Evolutionary conservation across 2,888 invertebrate genomes (phyloP).

Genomic region (Himalopsyche japonica): DNA sequence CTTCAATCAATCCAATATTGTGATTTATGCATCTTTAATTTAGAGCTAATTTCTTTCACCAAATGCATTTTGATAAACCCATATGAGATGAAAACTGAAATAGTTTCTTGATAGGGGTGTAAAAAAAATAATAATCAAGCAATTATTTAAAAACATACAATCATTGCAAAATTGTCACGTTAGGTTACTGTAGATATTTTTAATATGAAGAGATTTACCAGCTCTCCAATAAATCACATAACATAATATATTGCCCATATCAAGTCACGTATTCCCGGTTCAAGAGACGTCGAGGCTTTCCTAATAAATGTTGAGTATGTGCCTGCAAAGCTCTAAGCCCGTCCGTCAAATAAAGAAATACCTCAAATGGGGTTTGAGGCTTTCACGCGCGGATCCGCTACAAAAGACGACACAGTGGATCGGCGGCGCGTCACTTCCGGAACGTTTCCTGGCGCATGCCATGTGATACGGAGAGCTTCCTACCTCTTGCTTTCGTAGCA

Average conservation of each 20-base stretch:
- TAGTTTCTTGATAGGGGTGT: too few relatives aligned
- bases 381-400: background rate
- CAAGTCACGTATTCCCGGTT: background rate
- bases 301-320: background rate
- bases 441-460: background rate
- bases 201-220: background rate
- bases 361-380: background rate
- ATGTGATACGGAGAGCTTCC: background rate
- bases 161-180: too few relatives aligned
- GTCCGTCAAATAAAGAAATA: background rate
- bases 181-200: background rate
- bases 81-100: too few relatives aligned
- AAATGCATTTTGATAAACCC: too few relatives aligned
- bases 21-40: too few relatives aligned
- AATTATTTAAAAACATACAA: too few relatives aligned
- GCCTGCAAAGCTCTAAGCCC: background rate
- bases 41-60: too few relatives aligned
- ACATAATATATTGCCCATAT: background rate
- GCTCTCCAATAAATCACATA: background rate
- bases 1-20: too few relatives aligned
- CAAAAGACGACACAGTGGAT: background rate
- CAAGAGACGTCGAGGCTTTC: background rate
- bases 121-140: too few relatives aligned
- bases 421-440: background rate
- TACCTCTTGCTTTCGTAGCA: background rate